A percentile compares a stretch with the other conserved stretches of the same genome.
phyloP scores from a whole-genome alignment of 2,113 vertebrate genomes.

The Lampris megalopsis region DNA sequence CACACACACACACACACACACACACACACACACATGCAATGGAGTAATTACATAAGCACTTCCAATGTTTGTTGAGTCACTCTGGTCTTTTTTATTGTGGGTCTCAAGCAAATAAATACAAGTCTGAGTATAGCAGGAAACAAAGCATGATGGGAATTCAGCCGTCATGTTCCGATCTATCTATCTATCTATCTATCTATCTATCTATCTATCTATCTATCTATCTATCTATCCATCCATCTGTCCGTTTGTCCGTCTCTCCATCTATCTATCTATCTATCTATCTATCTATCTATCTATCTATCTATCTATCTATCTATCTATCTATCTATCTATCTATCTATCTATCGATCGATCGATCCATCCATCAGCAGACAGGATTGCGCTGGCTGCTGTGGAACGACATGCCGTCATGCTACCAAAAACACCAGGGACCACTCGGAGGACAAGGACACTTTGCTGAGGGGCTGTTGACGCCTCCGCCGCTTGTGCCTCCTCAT shows the following conservation, averaged over 20 bases:
- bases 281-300: too few species aligned
- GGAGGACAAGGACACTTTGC: constrained; percentile 62
- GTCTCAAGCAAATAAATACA: neutral
- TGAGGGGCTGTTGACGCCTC: constrained; percentile 64
- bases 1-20: too few species aligned
- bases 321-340: too few species aligned
- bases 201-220: too few species aligned
- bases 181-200: too few species aligned
- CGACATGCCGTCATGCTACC: constrained; percentile 31
- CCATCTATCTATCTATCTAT: too few species aligned
- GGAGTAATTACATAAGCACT: neutral
- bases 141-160: constrained; percentile 37
- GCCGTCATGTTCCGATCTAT: constrained; percentile 6
- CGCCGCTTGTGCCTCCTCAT: constrained; percentile 57
- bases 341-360: too few species aligned
- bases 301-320: too few species aligned
- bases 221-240: too few species aligned
- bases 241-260: too few species aligned
- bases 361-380: neutral
- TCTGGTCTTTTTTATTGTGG: neutral
- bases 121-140: constrained; percentile 10
- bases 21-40: too few species aligned
- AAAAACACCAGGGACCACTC: constrained; percentile 42
- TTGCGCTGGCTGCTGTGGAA: constrained; percentile 23
- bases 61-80: neutral